These are phyloP conservation scores for Notamacropus eugenii DNA, from an alignment of 2,797 vertebrate species.

Conservation along the genomic window DNA sequence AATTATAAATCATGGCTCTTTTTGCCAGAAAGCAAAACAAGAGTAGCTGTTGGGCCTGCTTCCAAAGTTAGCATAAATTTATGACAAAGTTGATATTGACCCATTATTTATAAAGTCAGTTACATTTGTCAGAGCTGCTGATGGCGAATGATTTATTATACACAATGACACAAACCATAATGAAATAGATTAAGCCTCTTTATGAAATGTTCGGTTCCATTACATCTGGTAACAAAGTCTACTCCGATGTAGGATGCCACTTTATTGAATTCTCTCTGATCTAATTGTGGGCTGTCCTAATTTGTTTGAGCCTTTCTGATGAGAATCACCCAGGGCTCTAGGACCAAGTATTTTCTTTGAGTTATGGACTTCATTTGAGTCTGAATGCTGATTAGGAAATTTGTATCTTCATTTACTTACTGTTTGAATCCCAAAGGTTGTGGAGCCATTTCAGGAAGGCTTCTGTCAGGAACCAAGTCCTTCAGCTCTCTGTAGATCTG, in stretches of 20 bases:
- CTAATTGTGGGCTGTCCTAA: not conserved
- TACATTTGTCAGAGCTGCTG: constrained; percentile 73
- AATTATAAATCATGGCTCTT: constrained; percentile 78
- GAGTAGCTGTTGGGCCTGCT: constrained; percentile 75
- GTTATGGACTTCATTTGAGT: not conserved
- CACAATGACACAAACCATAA: constrained; percentile 73
- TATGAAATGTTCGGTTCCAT: constrained; percentile 78
- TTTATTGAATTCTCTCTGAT: constrained; percentile 52
- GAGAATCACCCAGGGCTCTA: constrained; percentile 3
- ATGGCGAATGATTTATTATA: constrained; percentile 80
- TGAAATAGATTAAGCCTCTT: constrained; percentile 79
- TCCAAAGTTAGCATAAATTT: constrained; percentile 82
- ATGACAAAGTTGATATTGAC: constrained; percentile 80
- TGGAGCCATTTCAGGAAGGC: not conserved
- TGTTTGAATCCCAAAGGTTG: not conserved
- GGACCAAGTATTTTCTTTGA: not conserved
- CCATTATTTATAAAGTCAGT: constrained; percentile 82
- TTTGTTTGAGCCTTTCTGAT: not conserved
- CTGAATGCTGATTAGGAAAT: not conserved
- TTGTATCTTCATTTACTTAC: not conserved
- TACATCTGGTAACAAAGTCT: constrained; percentile 64
- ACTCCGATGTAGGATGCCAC: constrained; percentile 73
- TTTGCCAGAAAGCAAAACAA: constrained; percentile 75
- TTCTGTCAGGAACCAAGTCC: not conserved
- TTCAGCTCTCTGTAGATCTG: not conserved